phyloP scores from a whole-genome alignment of 2,888 invertebrate species.

The Phlogophora meticulosa region DNA sequence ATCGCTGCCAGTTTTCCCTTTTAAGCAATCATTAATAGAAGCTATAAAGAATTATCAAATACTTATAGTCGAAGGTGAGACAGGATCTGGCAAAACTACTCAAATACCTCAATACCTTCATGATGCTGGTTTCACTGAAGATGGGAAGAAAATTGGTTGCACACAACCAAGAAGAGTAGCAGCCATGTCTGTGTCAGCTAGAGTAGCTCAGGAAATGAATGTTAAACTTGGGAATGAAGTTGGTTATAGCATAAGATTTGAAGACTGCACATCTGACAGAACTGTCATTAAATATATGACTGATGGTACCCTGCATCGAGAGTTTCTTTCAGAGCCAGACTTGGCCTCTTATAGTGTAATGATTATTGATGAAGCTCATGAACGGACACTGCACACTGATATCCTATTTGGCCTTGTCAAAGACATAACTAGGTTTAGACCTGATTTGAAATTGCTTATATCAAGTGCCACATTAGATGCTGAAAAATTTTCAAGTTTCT shows the following conservation, averaged over 20 bases:
- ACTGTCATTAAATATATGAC: constrained; percentile 99
- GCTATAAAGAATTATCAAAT: constrained; percentile 98
- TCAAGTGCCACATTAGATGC: constrained; percentile 99
- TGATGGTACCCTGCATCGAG: constrained; percentile 99
- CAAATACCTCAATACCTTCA: constrained; percentile 99
- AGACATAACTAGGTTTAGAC: constrained; percentile 98
- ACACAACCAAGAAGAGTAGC: constrained; percentile 99
- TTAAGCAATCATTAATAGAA: constrained; percentile 96
- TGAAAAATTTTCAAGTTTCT: constrained; percentile 99
- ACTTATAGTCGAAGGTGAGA: constrained; percentile 99
- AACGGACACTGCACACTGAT: constrained; percentile 99
- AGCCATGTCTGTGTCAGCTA: constrained; percentile 99
- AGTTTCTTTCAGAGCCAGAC: constrained; percentile 99
- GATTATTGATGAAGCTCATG: constrained; percentile 99
- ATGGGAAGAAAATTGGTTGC: constrained; percentile 98
- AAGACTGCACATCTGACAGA: constrained; percentile 99
- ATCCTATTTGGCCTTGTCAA: constrained; percentile 99
- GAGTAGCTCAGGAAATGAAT: constrained; percentile 99
- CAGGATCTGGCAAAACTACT: constrained; percentile 99
- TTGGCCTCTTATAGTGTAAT: constrained; percentile 98
- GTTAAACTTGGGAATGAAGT: constrained; percentile 98
- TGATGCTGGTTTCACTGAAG: constrained; percentile 97
- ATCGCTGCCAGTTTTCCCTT: constrained; percentile 98
- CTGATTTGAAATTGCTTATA: constrained; percentile 98
- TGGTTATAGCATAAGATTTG: constrained; percentile 98